Conservation (phyloP, 2,797 vertebrate genomes). For the Pseudochaenichthys georgianus region DNA sequence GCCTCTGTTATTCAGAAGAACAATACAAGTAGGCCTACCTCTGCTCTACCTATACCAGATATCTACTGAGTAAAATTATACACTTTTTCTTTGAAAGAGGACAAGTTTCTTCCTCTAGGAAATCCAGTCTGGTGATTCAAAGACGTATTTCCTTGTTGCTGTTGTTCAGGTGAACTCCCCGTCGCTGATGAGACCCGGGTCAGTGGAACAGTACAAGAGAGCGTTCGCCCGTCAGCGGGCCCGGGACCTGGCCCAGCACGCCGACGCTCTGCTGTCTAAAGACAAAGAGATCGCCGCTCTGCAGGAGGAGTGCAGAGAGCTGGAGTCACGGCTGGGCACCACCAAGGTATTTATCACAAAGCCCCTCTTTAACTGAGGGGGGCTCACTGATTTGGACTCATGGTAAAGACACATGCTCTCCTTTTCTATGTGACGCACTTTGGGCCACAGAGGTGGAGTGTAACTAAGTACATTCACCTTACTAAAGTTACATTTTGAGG, state of each 20-base stretch:
- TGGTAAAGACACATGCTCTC: not conserved
- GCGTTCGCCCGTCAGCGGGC: slow-evolving; percentile 93
- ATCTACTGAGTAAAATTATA: not conserved
- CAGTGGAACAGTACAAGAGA: slow-evolving; percentile 92
- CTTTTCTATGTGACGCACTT: too few relatives aligned
- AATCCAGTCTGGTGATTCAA: not conserved
- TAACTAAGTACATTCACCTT: too few relatives aligned
- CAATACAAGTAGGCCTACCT: not conserved
- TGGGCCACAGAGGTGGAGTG: too few relatives aligned
- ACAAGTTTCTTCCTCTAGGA: not conserved
- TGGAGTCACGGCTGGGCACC: slow-evolving; percentile 87
- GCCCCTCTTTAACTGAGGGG: not conserved
- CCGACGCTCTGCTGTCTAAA: slow-evolving; percentile 92
- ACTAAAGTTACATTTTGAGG: too few relatives aligned
- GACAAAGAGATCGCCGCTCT: slow-evolving; percentile 96
- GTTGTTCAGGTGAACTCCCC: slow-evolving; percentile 89
- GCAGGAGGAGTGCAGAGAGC: slow-evolving; percentile 90
- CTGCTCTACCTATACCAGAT: not conserved
- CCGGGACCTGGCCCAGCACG: slow-evolving; percentile 94
- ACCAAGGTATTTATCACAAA: slow-evolving; percentile 86
- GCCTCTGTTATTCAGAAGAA: not conserved
- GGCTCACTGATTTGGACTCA: not conserved
- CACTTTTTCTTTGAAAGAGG: too few relatives aligned
- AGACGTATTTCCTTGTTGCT: not conserved
- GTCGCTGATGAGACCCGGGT: slow-evolving; percentile 85